These are phyloP conservation scores for Zaprionus bogoriensis DNA, from an alignment of 2,888 invertebrate genomes.

Conservation along the genomic window DNA sequence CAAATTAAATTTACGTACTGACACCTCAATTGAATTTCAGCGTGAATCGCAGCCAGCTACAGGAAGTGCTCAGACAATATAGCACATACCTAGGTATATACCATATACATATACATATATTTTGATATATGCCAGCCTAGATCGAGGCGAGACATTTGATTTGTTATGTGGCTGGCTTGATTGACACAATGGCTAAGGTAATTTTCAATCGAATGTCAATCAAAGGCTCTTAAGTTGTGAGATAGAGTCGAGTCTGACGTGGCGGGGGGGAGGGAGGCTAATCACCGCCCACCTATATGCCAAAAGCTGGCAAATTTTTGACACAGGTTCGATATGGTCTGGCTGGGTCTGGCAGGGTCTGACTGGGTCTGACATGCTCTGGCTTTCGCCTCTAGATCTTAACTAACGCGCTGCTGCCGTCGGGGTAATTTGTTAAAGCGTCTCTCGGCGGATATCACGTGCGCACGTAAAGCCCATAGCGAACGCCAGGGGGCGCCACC, in stretches of 20 bases:
- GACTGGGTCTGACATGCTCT: not conserved
- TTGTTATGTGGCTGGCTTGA: slow-evolving; percentile 60
- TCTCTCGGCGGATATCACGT: slow-evolving; percentile 75
- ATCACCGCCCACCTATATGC: slow-evolving; percentile 20
- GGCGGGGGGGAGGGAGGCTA: not conserved
- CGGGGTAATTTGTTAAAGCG: slow-evolving; percentile 76
- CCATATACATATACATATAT: slow-evolving; percentile 20
- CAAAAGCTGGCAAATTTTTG: slow-evolving; percentile 51
- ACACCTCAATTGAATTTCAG: slow-evolving; percentile 70
- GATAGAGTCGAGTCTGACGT: not conserved
- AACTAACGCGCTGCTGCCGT: slow-evolving; percentile 56
- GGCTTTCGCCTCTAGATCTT: slow-evolving; percentile 26
- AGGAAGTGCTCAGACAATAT: slow-evolving; percentile 40
- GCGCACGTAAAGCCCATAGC: slow-evolving; percentile 43
- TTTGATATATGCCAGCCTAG: slow-evolving; percentile 54
- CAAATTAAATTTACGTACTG: slow-evolving; percentile 68
- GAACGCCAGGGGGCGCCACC: not conserved
- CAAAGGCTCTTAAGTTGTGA: slow-evolving; percentile 67
- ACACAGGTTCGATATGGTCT: slow-evolving; percentile 48
- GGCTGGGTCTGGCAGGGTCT: not conserved
- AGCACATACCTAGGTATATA: slow-evolving; percentile 1
- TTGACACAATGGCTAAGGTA: slow-evolving; percentile 75
- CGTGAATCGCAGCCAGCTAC: slow-evolving; percentile 2
- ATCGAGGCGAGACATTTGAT: slow-evolving; percentile 60
- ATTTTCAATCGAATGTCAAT: slow-evolving; percentile 77